Evolutionary conservation across 2,888 invertebrate species (phyloP).

Genomic region (Apamea crenata): DNA sequence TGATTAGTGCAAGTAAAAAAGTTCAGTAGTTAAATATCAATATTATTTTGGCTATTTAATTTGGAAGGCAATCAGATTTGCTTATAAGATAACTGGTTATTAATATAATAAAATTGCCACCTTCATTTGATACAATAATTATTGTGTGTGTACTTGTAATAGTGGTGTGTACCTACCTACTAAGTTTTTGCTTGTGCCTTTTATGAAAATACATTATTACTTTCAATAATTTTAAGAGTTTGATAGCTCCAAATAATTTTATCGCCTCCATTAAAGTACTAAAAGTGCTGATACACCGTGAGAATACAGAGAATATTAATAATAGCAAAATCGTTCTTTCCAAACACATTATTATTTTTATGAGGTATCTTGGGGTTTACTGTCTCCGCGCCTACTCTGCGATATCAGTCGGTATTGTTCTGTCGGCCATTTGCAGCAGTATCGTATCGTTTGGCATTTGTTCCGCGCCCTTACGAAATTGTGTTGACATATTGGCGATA

Average conservation of each 20-base stretch:
- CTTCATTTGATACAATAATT: conserved; percentile 12
- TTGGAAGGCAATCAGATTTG: conserved; percentile 7
- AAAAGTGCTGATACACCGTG: no score
- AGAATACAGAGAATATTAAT: background rate
- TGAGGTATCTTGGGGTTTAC: background rate
- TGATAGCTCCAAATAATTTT: background rate
- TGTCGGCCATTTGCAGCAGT: conserved; percentile 66
- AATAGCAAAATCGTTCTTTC: no score
- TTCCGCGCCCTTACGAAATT: conserved; percentile 77
- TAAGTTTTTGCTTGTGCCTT: background rate
- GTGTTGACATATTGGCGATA: conserved; percentile 76
- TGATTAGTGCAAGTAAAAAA: conserved; percentile 23
- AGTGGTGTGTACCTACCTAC: background rate
- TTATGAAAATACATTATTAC: background rate
- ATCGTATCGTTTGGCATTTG: conserved; percentile 79
- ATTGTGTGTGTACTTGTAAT: background rate
- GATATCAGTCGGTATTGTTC: conserved; percentile 68
- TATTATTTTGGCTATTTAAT: conserved; percentile 17
- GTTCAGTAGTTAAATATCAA: background rate
- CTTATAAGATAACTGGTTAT: background rate
- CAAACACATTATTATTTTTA: background rate
- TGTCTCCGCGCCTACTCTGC: conserved; percentile 52
- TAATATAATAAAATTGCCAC: background rate
- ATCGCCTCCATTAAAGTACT: background rate
- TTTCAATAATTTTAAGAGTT: background rate